Conservation (phyloP, 2,888 invertebrate genomes). For the Eupeodes luniger region DNA sequence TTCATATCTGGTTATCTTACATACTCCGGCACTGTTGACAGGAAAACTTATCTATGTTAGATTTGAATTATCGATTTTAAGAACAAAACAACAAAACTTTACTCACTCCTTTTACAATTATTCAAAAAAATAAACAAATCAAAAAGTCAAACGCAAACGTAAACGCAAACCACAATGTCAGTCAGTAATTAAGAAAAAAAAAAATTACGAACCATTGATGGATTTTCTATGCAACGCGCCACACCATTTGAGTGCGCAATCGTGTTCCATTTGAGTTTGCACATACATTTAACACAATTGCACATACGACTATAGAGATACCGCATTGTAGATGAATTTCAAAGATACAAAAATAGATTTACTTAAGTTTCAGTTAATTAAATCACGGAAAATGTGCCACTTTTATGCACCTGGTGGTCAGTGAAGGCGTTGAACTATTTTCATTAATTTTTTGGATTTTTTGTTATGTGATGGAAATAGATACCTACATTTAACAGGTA, state of each 20-base stretch:
- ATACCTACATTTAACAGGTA: slow-evolving; percentile 30
- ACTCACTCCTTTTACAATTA: slow-evolving; percentile 68
- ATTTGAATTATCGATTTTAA: slow-evolving; percentile 47
- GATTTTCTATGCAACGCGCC: slow-evolving; percentile 57
- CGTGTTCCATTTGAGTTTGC: slow-evolving; percentile 59
- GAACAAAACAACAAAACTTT: slow-evolving; percentile 37
- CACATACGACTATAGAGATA: not conserved
- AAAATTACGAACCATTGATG: slow-evolving; percentile 56
- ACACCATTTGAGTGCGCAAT: slow-evolving; percentile 70
- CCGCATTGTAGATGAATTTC: slow-evolving; percentile 31
- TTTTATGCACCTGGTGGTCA: slow-evolving; percentile 63
- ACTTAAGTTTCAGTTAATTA: slow-evolving; percentile 65
- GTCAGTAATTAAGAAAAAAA: slow-evolving; percentile 32
- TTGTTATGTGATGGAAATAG: not conserved
- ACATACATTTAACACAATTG: slow-evolving; percentile 44
- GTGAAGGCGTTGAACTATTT: slow-evolving; percentile 63
- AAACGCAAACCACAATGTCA: slow-evolving; percentile 45
- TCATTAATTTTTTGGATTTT: not conserved
- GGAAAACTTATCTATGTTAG: slow-evolving; percentile 51
- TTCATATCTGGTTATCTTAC: too few species aligned
- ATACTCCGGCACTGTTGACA: slow-evolving; percentile 2
- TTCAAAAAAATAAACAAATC: slow-evolving; percentile 30
- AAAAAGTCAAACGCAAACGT: slow-evolving; percentile 42
- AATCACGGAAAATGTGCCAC: slow-evolving; percentile 61
- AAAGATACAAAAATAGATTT: slow-evolving; percentile 42